A percentile compares a stretch with the other conserved stretches of the same genome.
Evolutionary conservation across 2,113 vertebrate genomes (phyloP).

Genomic region (Sceloporus undulatus): DNA sequence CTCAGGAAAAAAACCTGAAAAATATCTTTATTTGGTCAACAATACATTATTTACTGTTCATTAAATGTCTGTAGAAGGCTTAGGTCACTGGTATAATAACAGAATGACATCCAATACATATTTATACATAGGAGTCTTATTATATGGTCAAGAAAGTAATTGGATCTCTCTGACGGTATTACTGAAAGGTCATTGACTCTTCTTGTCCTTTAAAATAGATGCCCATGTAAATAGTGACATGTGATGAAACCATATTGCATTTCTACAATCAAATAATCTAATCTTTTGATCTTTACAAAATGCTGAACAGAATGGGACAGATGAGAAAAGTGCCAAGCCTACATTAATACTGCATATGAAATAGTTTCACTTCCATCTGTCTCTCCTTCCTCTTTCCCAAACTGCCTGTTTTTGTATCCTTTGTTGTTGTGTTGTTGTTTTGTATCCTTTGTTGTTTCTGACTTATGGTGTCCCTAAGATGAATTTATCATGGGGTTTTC

Average conservation of each 20-base stretch:
- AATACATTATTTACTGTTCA: background rate
- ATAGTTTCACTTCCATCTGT: constrained; percentile 20
- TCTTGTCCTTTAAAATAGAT: constrained; percentile 15
- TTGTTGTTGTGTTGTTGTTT: too few species aligned
- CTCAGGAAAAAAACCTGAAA: background rate
- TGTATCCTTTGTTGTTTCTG: too few species aligned
- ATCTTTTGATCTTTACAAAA: constrained; percentile 43
- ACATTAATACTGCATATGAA: constrained; percentile 18
- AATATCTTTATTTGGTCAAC: background rate
- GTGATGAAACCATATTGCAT: constrained; percentile 8
- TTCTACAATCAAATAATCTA: constrained; percentile 28
- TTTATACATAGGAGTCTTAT: background rate
- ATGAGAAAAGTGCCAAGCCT: constrained; percentile 18
- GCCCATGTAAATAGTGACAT: constrained; percentile 28
- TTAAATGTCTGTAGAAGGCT: background rate
- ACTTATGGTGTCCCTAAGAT: too few species aligned
- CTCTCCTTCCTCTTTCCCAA: background rate
- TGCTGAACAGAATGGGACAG: constrained; percentile 7
- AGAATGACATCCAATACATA: background rate
- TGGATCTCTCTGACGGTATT: background rate
- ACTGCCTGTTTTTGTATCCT: background rate
- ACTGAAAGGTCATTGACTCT: constrained; percentile 3
- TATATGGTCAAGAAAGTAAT: constrained; percentile 8
- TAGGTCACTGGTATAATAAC: background rate
- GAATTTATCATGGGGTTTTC: too few species aligned